A percentile compares a stretch with the other conserved stretches of the same genome.
These are phyloP conservation scores for Oncorhynchus masou DNA, from an alignment of 2,113 vertebrate species.

Conservation along the genomic window DNA sequence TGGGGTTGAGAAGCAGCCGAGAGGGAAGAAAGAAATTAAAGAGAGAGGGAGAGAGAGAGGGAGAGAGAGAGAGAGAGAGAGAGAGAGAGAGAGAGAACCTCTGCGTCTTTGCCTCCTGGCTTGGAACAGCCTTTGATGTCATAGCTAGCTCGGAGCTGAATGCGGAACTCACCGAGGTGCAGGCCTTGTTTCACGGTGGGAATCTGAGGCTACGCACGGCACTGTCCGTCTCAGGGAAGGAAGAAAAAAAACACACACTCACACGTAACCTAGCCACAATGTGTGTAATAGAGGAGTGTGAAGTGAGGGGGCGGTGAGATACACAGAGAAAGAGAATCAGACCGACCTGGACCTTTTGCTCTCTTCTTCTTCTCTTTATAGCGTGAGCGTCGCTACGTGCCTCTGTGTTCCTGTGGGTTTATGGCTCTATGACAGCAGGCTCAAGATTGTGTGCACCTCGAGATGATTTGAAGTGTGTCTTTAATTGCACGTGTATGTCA, in stretches of 20 bases:
- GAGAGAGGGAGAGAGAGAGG: conserved; percentile 7
- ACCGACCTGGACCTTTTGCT: background rate
- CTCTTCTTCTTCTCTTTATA: no score
- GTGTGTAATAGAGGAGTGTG: background rate
- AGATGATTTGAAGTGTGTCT: no score
- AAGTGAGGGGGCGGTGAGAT: no score
- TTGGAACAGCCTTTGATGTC: conserved; percentile 64
- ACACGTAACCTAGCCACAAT: background rate
- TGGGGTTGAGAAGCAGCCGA: conserved; percentile 67
- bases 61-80: no score
- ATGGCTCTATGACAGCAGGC: no score
- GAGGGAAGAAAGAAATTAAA: conserved; percentile 34
- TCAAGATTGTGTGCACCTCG: no score
- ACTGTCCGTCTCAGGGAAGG: conserved; percentile 28
- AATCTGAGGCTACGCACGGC: conserved; percentile 41
- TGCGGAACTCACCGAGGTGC: conserved; percentile 48
- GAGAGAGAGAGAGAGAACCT: conserved; percentile 27
- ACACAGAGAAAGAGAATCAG: background rate
- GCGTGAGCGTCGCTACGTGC: no score
- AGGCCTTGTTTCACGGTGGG: conserved; percentile 57
- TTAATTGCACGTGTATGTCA: no score
- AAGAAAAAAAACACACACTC: background rate
- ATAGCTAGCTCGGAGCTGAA: conserved; percentile 56
- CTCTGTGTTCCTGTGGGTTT: no score
- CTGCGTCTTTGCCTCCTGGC: conserved; percentile 42